Evolutionary conservation across 2,888 invertebrate genomes (phyloP), one percentile per base, ranked within the genome.

Genomic region (Andrena chrysosceles): DNA sequence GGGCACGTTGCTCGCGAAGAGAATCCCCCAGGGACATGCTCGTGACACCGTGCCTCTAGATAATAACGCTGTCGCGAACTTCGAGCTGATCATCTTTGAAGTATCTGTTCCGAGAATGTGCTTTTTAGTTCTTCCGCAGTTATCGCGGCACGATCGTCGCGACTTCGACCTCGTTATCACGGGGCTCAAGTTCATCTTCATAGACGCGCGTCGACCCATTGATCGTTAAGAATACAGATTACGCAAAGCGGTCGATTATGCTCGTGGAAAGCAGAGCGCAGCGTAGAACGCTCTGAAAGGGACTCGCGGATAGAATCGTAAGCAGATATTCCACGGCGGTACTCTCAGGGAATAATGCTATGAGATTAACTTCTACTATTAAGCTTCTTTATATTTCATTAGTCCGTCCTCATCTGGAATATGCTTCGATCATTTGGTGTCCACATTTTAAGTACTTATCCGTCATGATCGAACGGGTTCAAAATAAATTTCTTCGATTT

Each of bases 11-110:
- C 60, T 60, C 49, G n/a, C 42, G 67, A 20, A 42, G 5, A 42
- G 42, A 16, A 42, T 1, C 16, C 42, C 42, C 42, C 4, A 5
- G 42, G 42, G 42, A 5, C 52, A 10, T 60, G 68, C 68, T 64
- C 62, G 52, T 48, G 60, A 42, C 42, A 72, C 48, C 60, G 54
- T 26, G 16, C 64, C 71, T n/a, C 7, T 49, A n/a, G 49, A 29
- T 35, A 64, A 63, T 71, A 69, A 79, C 71, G 62, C 49, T 74
- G 81, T 85, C 81, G 77, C 63, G 26, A 63, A 48, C 70, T 59
- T 60, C 59, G 16, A 8, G 13, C 42, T 54, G 62, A 71, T 78
- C 67, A 60, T 33, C 62, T 73, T 68, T 80, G 52, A 62, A 16
- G 42, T 0, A 1, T 42, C 42, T 2, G 26, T 13, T 42, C 16